These are phyloP conservation scores for Hemitrygon akajei DNA, from an alignment of 2,797 vertebrate genomes.

Conservation along the genomic window DNA sequence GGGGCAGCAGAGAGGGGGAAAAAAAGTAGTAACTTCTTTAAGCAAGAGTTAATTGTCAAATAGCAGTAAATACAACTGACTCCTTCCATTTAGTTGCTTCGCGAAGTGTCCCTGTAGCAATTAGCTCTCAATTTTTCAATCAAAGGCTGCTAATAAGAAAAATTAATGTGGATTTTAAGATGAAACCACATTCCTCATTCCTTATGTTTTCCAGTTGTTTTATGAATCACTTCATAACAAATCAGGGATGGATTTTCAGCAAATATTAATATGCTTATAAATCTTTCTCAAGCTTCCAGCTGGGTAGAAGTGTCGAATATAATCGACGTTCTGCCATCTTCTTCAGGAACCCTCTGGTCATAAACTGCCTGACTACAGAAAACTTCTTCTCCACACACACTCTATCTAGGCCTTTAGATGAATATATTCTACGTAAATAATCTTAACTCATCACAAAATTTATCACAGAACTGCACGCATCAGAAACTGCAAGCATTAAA, in stretches of 20 bases:
- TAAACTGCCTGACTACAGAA: no score
- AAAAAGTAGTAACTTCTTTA: background rate
- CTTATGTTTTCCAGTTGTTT: no score
- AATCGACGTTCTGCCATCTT: no score
- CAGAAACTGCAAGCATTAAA: background rate
- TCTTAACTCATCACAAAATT: background rate
- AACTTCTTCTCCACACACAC: no score
- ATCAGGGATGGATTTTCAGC: no score
- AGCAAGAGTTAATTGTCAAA: background rate
- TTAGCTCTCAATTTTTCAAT: background rate
- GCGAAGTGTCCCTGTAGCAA: background rate
- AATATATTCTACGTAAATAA: background rate
- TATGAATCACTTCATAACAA: background rate
- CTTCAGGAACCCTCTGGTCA: no score
- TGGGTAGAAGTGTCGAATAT: no score
- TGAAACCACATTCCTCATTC: background rate
- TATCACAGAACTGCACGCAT: background rate
- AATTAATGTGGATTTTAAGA: background rate
- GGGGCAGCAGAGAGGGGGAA: background rate
- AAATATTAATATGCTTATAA: no score
- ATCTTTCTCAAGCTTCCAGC: no score
- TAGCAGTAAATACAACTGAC: background rate
- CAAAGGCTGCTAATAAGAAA: background rate
- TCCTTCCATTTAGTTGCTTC: no score
- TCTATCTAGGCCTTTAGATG: background rate